Percentiles rank a stretch among this genome's conserved stretches.
phyloP scores from a whole-genome alignment of 2,888 invertebrate species.

The Monochamus alternatus region DNA sequence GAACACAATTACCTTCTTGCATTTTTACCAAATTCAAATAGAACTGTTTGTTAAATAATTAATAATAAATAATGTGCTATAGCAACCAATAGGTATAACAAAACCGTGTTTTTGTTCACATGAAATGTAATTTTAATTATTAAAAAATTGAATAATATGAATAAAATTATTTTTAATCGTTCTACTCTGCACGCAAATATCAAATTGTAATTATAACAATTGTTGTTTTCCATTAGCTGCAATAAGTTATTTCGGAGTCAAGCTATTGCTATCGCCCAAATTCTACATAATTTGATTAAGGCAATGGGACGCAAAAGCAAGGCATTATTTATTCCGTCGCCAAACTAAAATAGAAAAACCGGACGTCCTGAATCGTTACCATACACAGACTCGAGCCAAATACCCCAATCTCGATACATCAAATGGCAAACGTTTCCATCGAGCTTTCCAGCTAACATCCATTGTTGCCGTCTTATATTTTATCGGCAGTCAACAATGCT shows the following conservation, averaged over 20 bases:
- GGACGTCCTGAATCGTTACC: constrained; percentile 69
- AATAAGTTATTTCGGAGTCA: background rate
- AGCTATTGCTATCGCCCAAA: background rate
- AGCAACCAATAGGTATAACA: too few relatives aligned
- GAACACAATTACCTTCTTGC: too few relatives aligned
- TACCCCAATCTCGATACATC: constrained; percentile 67
- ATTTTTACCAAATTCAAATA: too few relatives aligned
- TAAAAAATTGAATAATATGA: too few relatives aligned
- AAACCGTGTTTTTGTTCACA: too few relatives aligned
- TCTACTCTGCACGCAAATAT: too few relatives aligned
- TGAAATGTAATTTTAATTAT: too few relatives aligned
- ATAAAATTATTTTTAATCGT: too few relatives aligned
- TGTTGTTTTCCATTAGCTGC: too few relatives aligned
- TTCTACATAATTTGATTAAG: constrained; percentile 53
- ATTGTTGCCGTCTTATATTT: constrained; percentile 72
- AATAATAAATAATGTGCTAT: too few relatives aligned
- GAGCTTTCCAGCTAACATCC: constrained; percentile 66
- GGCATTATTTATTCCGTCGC: constrained; percentile 67
- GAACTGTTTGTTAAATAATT: too few relatives aligned
- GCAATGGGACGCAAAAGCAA: constrained; percentile 63
- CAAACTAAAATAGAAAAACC: constrained; percentile 69
- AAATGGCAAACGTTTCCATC: constrained; percentile 60
- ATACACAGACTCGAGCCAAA: constrained; percentile 64
- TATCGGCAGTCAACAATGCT: constrained; percentile 70
- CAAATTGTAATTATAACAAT: too few relatives aligned